Percentiles rank a stretch among this genome's conserved stretches.
These are phyloP conservation scores for Rhyacophila brunnea DNA, from an alignment of 1,140 invertebrate species.

Conservation along the genomic window DNA sequence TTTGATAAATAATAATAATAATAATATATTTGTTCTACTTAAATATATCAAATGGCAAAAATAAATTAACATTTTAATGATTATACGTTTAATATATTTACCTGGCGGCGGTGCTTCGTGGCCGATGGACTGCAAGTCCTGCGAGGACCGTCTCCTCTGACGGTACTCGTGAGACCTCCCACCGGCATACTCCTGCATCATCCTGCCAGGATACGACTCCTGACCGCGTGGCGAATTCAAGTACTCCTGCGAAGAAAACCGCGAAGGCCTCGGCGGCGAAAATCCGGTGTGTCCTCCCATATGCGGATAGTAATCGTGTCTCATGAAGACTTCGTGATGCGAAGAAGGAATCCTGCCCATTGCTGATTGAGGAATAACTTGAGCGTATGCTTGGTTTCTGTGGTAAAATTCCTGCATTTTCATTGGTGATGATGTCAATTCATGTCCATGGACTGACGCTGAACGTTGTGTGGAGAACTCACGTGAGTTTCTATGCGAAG, in stretches of 20 bases:
- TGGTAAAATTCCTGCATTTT: conserved; percentile 45
- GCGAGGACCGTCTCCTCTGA: conserved; percentile 48
- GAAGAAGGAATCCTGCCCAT: conserved; percentile 40
- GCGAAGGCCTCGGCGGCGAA: conserved; percentile 45
- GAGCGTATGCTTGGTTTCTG: conserved; percentile 40
- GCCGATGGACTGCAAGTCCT: conserved; percentile 50
- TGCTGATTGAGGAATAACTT: conserved; percentile 44
- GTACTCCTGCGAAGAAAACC: conserved; percentile 55
- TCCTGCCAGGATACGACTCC: conserved; percentile 22
- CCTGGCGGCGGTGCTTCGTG: conserved; percentile 48
- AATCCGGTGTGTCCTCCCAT: conserved; percentile 45
- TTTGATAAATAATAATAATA: too few relatives aligned
- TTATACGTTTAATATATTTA: too few relatives aligned
- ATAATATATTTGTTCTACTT: too few relatives aligned
- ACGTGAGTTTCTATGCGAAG: conserved; percentile 40
- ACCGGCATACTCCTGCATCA: conserved; percentile 42
- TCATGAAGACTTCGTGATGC: conserved; percentile 51
- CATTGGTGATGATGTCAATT: conserved; percentile 46
- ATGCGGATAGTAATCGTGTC: conserved; percentile 48
- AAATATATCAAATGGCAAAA: too few relatives aligned
- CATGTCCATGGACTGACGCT: conserved; percentile 51
- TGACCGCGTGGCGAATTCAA: conserved; percentile 45
- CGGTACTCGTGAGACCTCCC: conserved; percentile 39
- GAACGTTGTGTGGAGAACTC: conserved; percentile 47
- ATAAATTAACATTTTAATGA: neutral